Base-by-base conservation (phyloP, 2,888 invertebrate genomes). In the Cecidostiba fungosa region DNA sequence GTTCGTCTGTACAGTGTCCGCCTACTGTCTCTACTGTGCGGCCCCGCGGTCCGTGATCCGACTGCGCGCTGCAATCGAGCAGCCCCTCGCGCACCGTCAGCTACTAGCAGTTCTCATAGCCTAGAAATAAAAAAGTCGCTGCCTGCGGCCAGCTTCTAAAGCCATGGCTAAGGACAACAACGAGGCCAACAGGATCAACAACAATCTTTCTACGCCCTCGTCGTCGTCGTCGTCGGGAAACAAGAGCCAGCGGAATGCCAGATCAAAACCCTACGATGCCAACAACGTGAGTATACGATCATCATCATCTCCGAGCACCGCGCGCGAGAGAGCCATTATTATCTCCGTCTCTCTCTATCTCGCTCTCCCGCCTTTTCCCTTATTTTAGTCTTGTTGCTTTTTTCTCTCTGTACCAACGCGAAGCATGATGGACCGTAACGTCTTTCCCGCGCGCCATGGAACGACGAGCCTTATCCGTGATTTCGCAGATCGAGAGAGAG, bases 281-380 rank as follows among this genome's bases (percentile, higher is more conserved):
- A 93, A 94, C 89, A 94, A 94, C 91, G 94, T 94, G 92, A 94
- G 94, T 94, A 92, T 72, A 86, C 86, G 88, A 62, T 72, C 29
- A 19, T 82, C 54, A 59, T 79, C 76, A n/a, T 77, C 79, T 69
- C 69, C 23, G 50, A 16, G 59, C 73, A 50, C 29, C 50, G 54
- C 54, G n/a, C 54, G n/a, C 54, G 54, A n/a, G n/a, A n/a, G n/a
- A 59, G 54, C 54, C 54, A 59, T n/a, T 59, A 59, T 59, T 19
- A 36, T 66, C n/a, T 66, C 78, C 23, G 6, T 84, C 29, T 82
- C 74, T 43, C 43, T 43, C 77, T 10, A 32, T 29, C 36, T 69
- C 70, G 54, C 36, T 43, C 69, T 74, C 73, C 73, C 78, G 78
- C 78, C 78, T 77, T 78, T 78, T 84, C 70, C 39, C n/a, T 72